These are phyloP conservation scores for Chelonia mydas DNA, from an alignment of 2,797 vertebrate species.

Conservation along the genomic window DNA sequence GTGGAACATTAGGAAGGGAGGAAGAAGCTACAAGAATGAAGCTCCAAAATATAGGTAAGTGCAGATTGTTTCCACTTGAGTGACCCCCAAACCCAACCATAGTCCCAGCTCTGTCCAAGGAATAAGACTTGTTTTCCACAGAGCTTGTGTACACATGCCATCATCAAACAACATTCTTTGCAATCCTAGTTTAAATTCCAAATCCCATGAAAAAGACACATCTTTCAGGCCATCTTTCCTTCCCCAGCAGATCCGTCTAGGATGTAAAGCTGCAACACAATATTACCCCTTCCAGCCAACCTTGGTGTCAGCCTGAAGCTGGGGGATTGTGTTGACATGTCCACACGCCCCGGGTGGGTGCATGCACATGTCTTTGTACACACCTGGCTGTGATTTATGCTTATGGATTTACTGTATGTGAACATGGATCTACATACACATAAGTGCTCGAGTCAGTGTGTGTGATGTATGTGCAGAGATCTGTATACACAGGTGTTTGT, in stretches of 20 bases:
- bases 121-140: conserved; percentile 40
- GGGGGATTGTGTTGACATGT: rapidly evolving
- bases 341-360: neutral
- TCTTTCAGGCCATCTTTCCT: conserved; percentile 52
- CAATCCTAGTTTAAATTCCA: neutral
- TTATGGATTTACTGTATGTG: neutral
- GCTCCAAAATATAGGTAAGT: neutral
- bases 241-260: conserved; percentile 43
- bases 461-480: rapidly evolving
- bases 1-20: conserved; percentile 21
- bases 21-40: conserved; percentile 50
- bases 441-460: neutral
- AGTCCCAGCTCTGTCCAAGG: neutral
- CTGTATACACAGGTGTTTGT: neutral
- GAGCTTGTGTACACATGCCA: conserved; percentile 30
- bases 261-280: conserved; percentile 9
- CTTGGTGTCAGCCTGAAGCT: neutral
- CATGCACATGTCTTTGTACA: rapidly evolving
- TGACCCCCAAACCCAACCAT: neutral
- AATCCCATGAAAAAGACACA: conserved; percentile 37
- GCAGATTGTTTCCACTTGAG: neutral
- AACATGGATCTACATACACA: neutral
- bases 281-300: conserved; percentile 11
- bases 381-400: rapidly evolving
- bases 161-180: conserved; percentile 44